These are phyloP conservation scores for Arothron firmamentum DNA, from an alignment of 2,113 vertebrate species.

Conservation along the genomic window DNA sequence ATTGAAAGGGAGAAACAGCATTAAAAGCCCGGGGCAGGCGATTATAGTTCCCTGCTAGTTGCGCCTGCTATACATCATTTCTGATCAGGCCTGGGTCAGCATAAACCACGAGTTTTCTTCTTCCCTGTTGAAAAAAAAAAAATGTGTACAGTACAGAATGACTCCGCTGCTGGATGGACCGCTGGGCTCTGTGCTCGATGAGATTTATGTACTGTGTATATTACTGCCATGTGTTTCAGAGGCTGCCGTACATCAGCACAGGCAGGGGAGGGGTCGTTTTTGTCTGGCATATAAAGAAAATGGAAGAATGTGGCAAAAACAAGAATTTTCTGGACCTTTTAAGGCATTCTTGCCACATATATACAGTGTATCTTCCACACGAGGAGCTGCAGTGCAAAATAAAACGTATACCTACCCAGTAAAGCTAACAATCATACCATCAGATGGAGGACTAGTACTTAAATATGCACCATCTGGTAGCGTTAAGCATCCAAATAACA, in stretches of 20 bases:
- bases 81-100: constrained; percentile 71
- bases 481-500: constrained; percentile 52
- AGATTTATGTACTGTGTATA: constrained; percentile 56
- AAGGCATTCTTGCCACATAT: constrained; percentile 4
- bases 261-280: constrained; percentile 11
- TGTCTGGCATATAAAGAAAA: constrained; percentile 2
- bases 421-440: constrained; percentile 36
- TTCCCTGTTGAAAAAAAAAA: constrained; percentile 30
- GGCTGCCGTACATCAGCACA: constrained; percentile 41
- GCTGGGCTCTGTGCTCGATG: constrained; percentile 36
- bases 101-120: constrained; percentile 62
- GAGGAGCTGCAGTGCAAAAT: no score
- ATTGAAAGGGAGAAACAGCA: constrained; percentile 66
- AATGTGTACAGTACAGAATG: constrained; percentile 43
- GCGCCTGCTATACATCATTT: constrained; percentile 70
- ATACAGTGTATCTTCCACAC: no score
- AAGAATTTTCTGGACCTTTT: constrained; percentile 25
- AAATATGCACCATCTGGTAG: constrained; percentile 60
- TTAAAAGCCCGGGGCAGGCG: constrained; percentile 64
- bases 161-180: constrained; percentile 34
- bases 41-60: constrained; percentile 63
- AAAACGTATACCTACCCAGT: constrained; percentile 15
- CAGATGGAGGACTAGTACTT: constrained; percentile 47
- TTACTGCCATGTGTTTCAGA: constrained; percentile 40
- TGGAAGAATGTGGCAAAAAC: constrained; percentile 8